Evolutionary conservation across 2,888 invertebrate species (phyloP), one percentile per base, ranked within the genome.

Genomic region (Phymatocera aterrima): DNA sequence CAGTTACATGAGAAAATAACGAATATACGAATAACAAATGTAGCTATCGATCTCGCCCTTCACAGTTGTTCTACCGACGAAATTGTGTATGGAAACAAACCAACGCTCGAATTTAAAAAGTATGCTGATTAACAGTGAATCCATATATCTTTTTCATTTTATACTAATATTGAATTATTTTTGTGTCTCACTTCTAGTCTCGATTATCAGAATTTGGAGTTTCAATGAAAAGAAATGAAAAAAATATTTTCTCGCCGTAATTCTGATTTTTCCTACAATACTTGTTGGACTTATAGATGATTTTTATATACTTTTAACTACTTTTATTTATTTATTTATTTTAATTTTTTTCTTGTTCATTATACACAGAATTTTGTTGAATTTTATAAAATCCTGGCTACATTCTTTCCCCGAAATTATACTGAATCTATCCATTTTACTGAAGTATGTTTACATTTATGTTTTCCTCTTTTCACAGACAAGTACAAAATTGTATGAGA

Each of bases 51-150:
- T 3, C 18, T 84, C 3, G 82, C 83, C 21, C 81, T 84, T 72
- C 83, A 85, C 5, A 83, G 84, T 34, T 40, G 72, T 57, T 81
- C 82, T n/a, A 80, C 84, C 60, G 68, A 82, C 60, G 81, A 81
- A 34, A 80, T 54, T 60, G 0, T 68, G 31, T 10, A 34, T 4
- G 43, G 24, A 60, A 43, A 43, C n/a, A 54, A 28, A 40, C 40
- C 57, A 12, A 15, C 40, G 1, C 75, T 21, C 6, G 75, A 75
- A n/a, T 18, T 60, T 21, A 40, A 60, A 15, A 57, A 75, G 75
- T 75, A 60, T 8, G 40, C n/a, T 75, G 34, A 18, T 8, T 28
- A 28, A 18, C 2, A 15, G 3, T 4, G 15, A 34, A 64, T 51
- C 51, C 10, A 0, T 10, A 3, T 12, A 1, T 5, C 28, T 15